phyloP scores from a whole-genome alignment of 2,888 invertebrate species.

The Drosophila nr. perissopoda region DNA sequence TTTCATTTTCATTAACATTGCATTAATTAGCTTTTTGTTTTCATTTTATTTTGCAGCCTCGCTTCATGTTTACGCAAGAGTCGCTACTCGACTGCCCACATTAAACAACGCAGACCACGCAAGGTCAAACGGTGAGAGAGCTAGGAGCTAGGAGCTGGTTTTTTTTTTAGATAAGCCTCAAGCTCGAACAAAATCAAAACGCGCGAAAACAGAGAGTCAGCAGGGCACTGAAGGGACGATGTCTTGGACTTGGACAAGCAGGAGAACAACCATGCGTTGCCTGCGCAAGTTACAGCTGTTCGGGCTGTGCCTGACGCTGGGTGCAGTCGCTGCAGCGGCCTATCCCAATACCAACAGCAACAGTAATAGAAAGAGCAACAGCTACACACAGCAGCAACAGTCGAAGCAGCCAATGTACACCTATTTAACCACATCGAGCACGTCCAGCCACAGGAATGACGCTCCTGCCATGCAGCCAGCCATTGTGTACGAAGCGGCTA shows the following conservation, averaged over 20 bases:
- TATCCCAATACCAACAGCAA: conserved; percentile 52
- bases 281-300: conserved; percentile 55
- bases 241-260: conserved; percentile 25
- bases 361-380: conserved; percentile 1
- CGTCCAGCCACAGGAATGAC: conserved; percentile 59
- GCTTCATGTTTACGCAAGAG: conserved; percentile 55
- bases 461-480: conserved; percentile 66
- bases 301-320: conserved; percentile 51
- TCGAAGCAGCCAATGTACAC: conserved; percentile 55
- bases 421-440: conserved; percentile 73
- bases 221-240: conserved; percentile 11
- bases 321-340: conserved; percentile 34
- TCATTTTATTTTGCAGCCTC: conserved; percentile 51
- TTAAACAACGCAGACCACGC: conserved; percentile 39
- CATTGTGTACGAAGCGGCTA: conserved; percentile 72
- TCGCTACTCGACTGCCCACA: conserved; percentile 40
- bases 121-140: conserved; percentile 43
- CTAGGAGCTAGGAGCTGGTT: background rate
- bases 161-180: conserved; percentile 49
- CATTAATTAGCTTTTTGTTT: conserved; percentile 68
- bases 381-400: conserved; percentile 39
- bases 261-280: conserved; percentile 62
- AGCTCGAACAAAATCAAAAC: conserved; percentile 59
- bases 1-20: conserved; percentile 60
- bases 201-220: conserved; percentile 30